Conservation (phyloP, 1,140 invertebrate genomes). For the Himalopsyche phryganea region DNA sequence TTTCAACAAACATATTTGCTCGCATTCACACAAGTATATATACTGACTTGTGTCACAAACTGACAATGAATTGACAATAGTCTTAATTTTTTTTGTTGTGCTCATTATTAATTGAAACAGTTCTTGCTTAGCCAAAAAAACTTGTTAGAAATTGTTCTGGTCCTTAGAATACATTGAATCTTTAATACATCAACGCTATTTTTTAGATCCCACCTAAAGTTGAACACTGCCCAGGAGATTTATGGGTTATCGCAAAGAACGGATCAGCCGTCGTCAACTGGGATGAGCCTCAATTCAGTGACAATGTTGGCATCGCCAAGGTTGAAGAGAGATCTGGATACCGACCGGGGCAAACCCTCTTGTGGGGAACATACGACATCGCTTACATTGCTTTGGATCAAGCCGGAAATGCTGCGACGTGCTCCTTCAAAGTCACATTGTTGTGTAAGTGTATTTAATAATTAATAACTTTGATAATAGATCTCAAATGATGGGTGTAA, state of each 20-base stretch:
- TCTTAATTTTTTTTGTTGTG: too few relatives aligned
- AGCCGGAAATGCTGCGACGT: conserved; percentile 85
- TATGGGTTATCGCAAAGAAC: conserved; percentile 91
- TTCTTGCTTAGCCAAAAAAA: too few relatives aligned
- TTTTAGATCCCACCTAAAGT: conserved; percentile 71
- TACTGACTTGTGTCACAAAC: too few relatives aligned
- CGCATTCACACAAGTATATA: too few relatives aligned
- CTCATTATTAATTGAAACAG: too few relatives aligned
- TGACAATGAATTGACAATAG: too few relatives aligned
- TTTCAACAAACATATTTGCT: too few relatives aligned
- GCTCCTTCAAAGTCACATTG: conserved; percentile 91
- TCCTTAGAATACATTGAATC: too few relatives aligned
- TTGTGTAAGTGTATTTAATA: conserved; percentile 66
- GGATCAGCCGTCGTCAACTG: conserved; percentile 89
- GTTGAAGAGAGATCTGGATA: conserved; percentile 84
- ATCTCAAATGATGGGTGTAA: too few relatives aligned
- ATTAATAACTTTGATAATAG: too few relatives aligned
- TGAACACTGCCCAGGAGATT: conserved; percentile 86
- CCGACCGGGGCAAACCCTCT: conserved; percentile 82
- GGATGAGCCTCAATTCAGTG: conserved; percentile 89
- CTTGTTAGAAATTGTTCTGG: too few relatives aligned
- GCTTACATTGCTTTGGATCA: conserved; percentile 91
- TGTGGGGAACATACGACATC: conserved; percentile 91
- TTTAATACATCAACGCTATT: too few relatives aligned
- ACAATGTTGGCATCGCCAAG: conserved; percentile 78